These are phyloP conservation scores for Triops longicaudatus DNA, from an alignment of 1,140 invertebrate species.

Conservation along the genomic window DNA sequence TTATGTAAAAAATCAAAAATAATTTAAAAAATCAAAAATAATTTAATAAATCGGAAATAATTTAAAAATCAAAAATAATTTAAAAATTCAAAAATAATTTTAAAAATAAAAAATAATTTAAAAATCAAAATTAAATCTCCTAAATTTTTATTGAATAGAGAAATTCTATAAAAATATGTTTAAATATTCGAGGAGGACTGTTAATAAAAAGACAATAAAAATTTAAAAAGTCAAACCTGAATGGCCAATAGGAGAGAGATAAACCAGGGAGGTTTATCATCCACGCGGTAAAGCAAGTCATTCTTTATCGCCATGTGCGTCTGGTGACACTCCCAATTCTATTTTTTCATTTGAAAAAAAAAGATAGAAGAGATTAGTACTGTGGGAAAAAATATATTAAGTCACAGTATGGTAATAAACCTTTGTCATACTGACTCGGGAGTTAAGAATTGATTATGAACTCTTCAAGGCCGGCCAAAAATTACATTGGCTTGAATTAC, in stretches of 20 bases:
- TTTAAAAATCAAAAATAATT: neutral
- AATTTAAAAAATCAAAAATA: too few relatives aligned
- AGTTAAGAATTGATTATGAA: too few relatives aligned
- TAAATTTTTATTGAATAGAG: too few relatives aligned
- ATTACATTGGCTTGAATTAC: too few relatives aligned
- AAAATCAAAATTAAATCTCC: too few relatives aligned
- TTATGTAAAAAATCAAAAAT: neutral
- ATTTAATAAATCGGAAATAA: too few relatives aligned
- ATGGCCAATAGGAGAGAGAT: conserved; percentile 70
- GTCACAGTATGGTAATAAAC: too few relatives aligned
- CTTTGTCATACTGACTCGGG: too few relatives aligned
- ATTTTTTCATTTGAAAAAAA: neutral
- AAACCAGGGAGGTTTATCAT: conserved; percentile 74
- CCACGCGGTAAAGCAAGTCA: conserved; percentile 63
- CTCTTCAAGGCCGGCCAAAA: too few relatives aligned
- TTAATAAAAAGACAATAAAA: neutral
- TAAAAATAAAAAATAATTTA: too few relatives aligned
- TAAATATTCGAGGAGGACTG: neutral
- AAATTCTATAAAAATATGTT: too few relatives aligned
- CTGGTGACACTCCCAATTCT: conserved; percentile 6
- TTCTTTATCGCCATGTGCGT: conserved; percentile 27
- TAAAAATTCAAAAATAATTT: neutral
- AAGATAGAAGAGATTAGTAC: neutral
- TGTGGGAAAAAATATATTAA: neutral
- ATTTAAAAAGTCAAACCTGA: conserved; percentile 48